phyloP scores from a whole-genome alignment of 2,797 vertebrate genomes.

The Knipowitschia caucasica region DNA sequence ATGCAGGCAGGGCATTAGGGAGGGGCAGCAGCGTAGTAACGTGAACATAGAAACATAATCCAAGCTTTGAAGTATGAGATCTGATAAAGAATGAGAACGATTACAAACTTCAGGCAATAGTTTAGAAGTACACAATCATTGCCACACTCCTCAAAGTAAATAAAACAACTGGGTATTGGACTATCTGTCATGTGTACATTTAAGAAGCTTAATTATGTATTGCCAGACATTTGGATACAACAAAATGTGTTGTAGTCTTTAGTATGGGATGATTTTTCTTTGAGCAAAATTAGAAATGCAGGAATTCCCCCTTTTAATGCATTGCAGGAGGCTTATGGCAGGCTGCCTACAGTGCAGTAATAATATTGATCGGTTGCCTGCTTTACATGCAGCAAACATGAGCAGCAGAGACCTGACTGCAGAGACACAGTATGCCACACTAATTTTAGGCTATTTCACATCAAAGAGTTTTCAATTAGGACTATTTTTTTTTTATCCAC shows the following conservation, averaged over 20 bases:
- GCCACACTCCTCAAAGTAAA: too few relatives aligned
- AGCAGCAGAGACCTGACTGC: slow-evolving; percentile 8
- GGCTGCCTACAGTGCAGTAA: slow-evolving; percentile 16
- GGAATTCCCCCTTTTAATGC: background rate
- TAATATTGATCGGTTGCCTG: slow-evolving; percentile 37
- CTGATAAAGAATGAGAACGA: background rate
- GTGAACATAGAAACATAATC: slow-evolving; percentile 20
- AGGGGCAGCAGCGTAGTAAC: slow-evolving; percentile 25
- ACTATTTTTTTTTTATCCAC: too few relatives aligned
- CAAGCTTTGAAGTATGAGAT: background rate
- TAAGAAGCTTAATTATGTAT: too few relatives aligned
- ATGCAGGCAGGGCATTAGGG: slow-evolving; percentile 21
- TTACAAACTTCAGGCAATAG: too few relatives aligned
- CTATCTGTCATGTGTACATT: too few relatives aligned
- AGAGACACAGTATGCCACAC: background rate
- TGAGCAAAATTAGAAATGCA: background rate
- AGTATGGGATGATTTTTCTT: too few relatives aligned
- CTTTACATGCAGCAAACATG: slow-evolving; percentile 40
- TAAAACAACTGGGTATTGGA: too few relatives aligned
- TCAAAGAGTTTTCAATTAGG: too few relatives aligned
- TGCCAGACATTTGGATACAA: too few relatives aligned
- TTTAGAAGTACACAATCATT: too few relatives aligned
- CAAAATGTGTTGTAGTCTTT: too few relatives aligned
- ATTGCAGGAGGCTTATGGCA: slow-evolving; percentile 1
- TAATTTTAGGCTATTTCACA: slow-evolving; percentile 6